Evolutionary conservation across 2,113 vertebrate species (phyloP).

Genomic region (Ptyas mucosa): DNA sequence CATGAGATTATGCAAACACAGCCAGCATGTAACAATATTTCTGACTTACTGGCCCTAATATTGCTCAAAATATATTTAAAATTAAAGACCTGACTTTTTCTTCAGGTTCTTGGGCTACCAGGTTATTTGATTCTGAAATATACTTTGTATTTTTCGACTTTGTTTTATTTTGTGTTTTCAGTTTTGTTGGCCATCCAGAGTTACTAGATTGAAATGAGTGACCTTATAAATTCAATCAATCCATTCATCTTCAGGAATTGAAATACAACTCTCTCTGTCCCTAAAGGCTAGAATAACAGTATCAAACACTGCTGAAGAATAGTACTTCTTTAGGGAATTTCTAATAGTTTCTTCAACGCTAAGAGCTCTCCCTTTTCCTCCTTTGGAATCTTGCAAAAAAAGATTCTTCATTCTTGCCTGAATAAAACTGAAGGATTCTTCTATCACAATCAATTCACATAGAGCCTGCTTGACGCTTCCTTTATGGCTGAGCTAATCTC

Average conservation of each 20-base stretch:
- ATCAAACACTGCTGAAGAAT: neutral
- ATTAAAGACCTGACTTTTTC: neutral
- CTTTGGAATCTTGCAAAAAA: neutral
- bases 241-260: neutral
- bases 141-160: neutral
- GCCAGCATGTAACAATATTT: neutral
- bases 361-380: neutral
- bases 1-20: neutral
- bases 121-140: neutral
- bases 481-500: neutral
- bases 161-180: neutral
- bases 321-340: neutral
- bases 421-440: neutral
- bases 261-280: neutral
- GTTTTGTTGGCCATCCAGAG: neutral
- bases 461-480: neutral
- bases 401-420: no score
- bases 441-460: neutral
- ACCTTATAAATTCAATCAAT: neutral
- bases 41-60: neutral
- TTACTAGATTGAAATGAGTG: neutral
- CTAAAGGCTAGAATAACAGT: neutral
- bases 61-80: neutral
- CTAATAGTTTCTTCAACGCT: neutral
- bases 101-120: neutral